These are phyloP conservation scores for Pollachius pollachius DNA, from an alignment of 2,113 vertebrate genomes.

Conservation along the genomic window DNA sequence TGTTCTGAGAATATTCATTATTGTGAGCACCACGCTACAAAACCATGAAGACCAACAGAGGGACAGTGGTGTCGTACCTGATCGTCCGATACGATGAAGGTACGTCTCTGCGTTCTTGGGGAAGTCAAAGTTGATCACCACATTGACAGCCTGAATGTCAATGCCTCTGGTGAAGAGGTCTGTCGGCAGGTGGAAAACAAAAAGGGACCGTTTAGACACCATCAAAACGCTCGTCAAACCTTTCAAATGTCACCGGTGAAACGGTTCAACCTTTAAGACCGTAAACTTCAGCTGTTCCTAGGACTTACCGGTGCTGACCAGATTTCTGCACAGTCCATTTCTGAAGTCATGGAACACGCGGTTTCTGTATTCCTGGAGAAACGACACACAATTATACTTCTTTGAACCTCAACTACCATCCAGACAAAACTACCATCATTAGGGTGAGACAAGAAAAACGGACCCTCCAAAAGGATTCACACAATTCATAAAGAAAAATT, in stretches of 20 bases:
- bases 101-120: constrained; percentile 79
- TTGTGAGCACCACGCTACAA: too few relatives aligned
- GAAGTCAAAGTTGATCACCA: constrained; percentile 82
- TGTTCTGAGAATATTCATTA: too few relatives aligned
- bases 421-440: neutral
- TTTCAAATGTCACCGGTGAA: too few relatives aligned
- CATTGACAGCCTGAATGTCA: constrained; percentile 80
- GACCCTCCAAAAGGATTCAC: neutral
- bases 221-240: too few relatives aligned
- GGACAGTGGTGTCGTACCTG: constrained; percentile 51
- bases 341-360: constrained; percentile 78
- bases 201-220: too few relatives aligned
- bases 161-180: constrained; percentile 82
- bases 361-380: constrained; percentile 70
- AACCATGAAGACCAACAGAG: too few relatives aligned
- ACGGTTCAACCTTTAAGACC: too few relatives aligned
- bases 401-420: neutral
- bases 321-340: constrained; percentile 78
- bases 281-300: too few relatives aligned
- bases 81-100: constrained; percentile 79
- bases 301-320: constrained; percentile 76
- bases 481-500: neutral
- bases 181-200: constrained; percentile 23
- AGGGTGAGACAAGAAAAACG: neutral
- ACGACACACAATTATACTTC: neutral